A percentile compares a stretch with the other conserved stretches of the same genome.
phyloP scores from a whole-genome alignment of 2,113 vertebrate species.

The Psephotus haematonotus region DNA sequence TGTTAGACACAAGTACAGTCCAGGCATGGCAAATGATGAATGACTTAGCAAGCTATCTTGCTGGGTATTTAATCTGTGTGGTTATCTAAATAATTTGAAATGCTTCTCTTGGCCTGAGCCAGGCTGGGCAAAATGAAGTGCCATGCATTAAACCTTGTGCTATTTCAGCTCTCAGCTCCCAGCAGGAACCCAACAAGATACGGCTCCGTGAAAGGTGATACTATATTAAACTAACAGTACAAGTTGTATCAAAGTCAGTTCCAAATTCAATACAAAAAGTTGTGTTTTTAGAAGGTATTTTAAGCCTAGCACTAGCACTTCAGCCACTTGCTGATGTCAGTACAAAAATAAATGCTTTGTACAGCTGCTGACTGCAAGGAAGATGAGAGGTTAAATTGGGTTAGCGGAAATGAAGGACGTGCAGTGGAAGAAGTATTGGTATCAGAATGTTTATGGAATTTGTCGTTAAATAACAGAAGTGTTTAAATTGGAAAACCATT shows the following conservation, averaged over 20 bases:
- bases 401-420: not conserved
- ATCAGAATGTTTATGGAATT: slow-evolving; percentile 68
- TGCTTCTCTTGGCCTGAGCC: slow-evolving; percentile 59
- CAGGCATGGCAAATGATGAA: slow-evolving; percentile 68
- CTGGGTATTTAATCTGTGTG: slow-evolving; percentile 61
- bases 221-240: slow-evolving; percentile 58
- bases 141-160: slow-evolving; percentile 40
- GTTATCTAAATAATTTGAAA: slow-evolving; percentile 64
- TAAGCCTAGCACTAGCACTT: slow-evolving; percentile 14
- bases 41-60: slow-evolving; percentile 58
- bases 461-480: slow-evolving; percentile 64
- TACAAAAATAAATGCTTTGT: slow-evolving; percentile 28
- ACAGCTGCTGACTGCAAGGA: slow-evolving; percentile 44
- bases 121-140: slow-evolving; percentile 46
- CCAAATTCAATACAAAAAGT: slow-evolving; percentile 49
- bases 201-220: slow-evolving; percentile 16
- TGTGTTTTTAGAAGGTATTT: not conserved
- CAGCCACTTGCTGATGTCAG: slow-evolving; percentile 43
- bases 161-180: slow-evolving; percentile 41
- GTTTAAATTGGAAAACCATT: slow-evolving; percentile 53
- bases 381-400: slow-evolving; percentile 58
- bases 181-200: slow-evolving; percentile 52
- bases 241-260: slow-evolving; percentile 44
- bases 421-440: slow-evolving; percentile 64
- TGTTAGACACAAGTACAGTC: slow-evolving; percentile 22